Percentiles rank a stretch among this genome's conserved stretches.
These are phyloP conservation scores for Microctonus brassicae DNA, from an alignment of 2,888 invertebrate species.

Conservation along the genomic window DNA sequence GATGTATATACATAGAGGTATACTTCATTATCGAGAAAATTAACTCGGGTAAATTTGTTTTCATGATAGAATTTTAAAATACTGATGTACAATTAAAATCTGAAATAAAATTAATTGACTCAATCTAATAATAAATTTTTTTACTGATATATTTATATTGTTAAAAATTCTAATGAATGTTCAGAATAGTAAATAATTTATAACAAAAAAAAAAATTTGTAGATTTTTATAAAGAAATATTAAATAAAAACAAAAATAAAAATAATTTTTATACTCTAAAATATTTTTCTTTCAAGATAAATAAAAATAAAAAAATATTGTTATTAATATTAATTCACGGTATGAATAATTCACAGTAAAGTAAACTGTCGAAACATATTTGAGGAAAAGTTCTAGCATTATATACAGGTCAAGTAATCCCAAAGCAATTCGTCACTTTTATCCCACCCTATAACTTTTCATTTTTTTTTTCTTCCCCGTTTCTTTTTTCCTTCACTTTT, in stretches of 20 bases:
- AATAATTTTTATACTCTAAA: too few species aligned
- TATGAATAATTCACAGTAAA: neutral
- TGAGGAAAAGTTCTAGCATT: neutral
- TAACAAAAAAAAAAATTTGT: too few species aligned
- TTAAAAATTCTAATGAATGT: too few species aligned
- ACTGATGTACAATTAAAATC: too few species aligned
- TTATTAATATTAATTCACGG: neutral
- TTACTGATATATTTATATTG: too few species aligned
- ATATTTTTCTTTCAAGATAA: neutral
- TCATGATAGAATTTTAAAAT: neutral
- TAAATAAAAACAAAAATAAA: too few species aligned
- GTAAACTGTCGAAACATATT: neutral
- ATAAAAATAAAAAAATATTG: neutral
- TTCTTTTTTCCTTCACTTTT: neutral
- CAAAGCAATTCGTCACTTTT: constrained; percentile 57
- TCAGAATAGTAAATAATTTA: too few species aligned
- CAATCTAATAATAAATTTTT: too few species aligned
- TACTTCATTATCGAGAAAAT: constrained; percentile 21
- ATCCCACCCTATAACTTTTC: constrained; percentile 49
- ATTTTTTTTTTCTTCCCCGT: constrained; percentile 46
- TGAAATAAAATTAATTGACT: too few species aligned
- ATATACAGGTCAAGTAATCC: constrained; percentile 47
- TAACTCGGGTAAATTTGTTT: neutral
- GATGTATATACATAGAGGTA: neutral
- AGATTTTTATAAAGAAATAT: too few species aligned